Evolutionary conservation across 1,140 invertebrate species (phyloP).

Genomic region (Drosophila nebulosa): DNA sequence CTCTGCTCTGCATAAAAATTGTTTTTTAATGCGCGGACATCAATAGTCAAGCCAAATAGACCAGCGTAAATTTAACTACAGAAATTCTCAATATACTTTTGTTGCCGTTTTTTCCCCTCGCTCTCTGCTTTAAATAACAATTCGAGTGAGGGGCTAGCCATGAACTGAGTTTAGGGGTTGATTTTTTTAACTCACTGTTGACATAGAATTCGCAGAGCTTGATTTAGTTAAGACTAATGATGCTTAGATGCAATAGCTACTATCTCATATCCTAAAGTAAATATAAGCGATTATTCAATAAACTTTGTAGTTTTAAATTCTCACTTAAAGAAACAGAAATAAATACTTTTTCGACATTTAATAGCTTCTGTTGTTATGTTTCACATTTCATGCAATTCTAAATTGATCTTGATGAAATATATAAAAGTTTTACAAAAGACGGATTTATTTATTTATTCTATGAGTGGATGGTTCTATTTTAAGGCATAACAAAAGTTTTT

Average conservation of each 20-base stretch:
- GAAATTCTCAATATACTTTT: slow-evolving; percentile 28
- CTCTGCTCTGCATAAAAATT: slow-evolving; percentile 66
- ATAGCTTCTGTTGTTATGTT: no score
- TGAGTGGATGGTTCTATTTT: not conserved
- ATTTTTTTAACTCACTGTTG: no score
- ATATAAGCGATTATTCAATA: no score
- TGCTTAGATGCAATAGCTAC: not conserved
- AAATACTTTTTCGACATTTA: no score
- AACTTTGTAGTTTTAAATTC: no score
- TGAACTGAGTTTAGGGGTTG: slow-evolving; percentile 25
- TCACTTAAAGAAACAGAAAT: no score
- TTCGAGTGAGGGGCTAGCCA: slow-evolving; percentile 2
- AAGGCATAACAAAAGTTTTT: not conserved
- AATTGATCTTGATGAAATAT: not conserved
- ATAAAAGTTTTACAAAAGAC: not conserved
- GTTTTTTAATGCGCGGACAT: slow-evolving; percentile 76
- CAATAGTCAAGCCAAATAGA: slow-evolving; percentile 77
- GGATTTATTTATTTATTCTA: not conserved
- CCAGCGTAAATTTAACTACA: slow-evolving; percentile 71
- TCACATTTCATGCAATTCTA: no score
- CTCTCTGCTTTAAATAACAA: slow-evolving; percentile 41
- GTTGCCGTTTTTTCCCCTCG: slow-evolving; percentile 4
- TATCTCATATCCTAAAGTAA: not conserved
- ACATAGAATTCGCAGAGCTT: not conserved
- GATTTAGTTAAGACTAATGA: not conserved